Conservation (phyloP, 2,113 vertebrate species). For the Salminus brasiliensis region DNA sequence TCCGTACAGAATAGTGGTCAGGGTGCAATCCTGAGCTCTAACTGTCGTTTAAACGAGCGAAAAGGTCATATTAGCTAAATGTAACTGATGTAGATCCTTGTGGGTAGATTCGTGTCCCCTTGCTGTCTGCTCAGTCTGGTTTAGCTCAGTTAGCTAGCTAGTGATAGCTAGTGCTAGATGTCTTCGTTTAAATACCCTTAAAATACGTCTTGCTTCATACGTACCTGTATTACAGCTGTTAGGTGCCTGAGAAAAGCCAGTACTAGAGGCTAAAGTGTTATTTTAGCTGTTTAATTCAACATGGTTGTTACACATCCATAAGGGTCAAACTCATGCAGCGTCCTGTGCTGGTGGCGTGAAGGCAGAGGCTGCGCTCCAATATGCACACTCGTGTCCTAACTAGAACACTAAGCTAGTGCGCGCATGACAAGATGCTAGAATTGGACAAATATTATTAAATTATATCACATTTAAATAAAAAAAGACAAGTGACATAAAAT, state of each 20-base stretch:
- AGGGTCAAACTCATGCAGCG: background rate
- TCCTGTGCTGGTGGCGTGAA: background rate
- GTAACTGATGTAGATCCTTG: too few relatives aligned
- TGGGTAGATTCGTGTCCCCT: background rate
- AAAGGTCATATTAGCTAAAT: too few relatives aligned
- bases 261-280: background rate
- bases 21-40: too few relatives aligned
- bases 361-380: background rate
- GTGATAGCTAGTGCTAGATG: background rate
- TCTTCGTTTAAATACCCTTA: background rate
- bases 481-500: too few relatives aligned
- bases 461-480: too few relatives aligned
- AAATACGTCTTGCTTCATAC: background rate
- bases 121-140: background rate
- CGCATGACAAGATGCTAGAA: too few relatives aligned
- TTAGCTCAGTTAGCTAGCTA: background rate
- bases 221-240: slow-evolving; percentile 3
- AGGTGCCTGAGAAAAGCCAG: background rate
- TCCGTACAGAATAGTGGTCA: too few relatives aligned
- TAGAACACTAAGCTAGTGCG: background rate
- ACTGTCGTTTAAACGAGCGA: too few relatives aligned
- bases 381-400: background rate
- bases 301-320: background rate
- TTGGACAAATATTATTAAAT: too few relatives aligned
- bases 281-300: background rate